Percentiles rank a stretch among this genome's conserved stretches.
Evolutionary conservation across 2,797 vertebrate species (phyloP).

Genomic region (Urosaurus nigricauda): DNA sequence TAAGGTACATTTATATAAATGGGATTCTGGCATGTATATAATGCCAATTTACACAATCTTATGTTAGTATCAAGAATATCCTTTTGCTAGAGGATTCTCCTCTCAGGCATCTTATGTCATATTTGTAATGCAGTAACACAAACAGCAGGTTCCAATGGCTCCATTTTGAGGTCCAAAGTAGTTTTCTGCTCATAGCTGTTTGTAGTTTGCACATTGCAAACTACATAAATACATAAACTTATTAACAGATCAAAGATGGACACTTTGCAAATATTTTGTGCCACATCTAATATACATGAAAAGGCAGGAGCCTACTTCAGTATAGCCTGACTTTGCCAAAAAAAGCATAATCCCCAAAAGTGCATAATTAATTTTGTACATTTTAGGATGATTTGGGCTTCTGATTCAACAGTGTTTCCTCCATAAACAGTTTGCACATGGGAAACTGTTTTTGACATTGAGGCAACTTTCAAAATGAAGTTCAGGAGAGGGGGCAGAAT

Average conservation of each 20-base stretch:
- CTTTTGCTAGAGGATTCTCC: constrained; percentile 4
- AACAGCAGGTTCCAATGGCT: neutral
- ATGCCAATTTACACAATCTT: constrained; percentile 37
- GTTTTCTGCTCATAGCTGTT: neutral
- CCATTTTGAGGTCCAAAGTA: neutral
- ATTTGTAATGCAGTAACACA: constrained; percentile 22
- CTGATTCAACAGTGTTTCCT: neutral
- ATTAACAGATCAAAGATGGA: neutral
- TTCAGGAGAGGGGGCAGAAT: too few relatives aligned
- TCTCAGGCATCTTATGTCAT: rapidly evolving
- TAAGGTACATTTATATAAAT: neutral
- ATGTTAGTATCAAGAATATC: constrained; percentile 49
- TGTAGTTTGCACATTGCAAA: neutral
- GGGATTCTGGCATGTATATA: neutral
- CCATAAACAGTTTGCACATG: too few relatives aligned
- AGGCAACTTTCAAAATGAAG: neutral
- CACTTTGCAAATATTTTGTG: neutral
- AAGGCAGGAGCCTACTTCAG: neutral
- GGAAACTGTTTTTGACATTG: neutral
- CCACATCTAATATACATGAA: neutral
- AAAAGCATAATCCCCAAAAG: neutral
- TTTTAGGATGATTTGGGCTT: neutral
- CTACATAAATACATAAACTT: neutral
- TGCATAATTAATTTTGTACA: neutral
- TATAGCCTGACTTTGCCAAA: neutral